Evolutionary conservation across 2,113 vertebrate species (phyloP).

Genomic region (Tautogolabrus adspersus): DNA sequence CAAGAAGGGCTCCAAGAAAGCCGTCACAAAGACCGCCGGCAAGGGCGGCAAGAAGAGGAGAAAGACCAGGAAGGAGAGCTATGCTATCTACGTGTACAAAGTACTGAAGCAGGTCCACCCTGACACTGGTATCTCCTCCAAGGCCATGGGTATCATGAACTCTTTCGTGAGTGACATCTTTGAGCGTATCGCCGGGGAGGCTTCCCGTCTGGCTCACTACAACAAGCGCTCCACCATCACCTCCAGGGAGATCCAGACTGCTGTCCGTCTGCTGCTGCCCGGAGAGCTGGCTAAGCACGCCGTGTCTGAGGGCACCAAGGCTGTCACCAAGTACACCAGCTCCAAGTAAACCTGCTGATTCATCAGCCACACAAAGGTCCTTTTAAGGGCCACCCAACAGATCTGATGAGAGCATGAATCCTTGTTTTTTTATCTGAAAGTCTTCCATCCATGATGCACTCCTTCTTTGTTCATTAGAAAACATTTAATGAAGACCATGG

Average conservation of each 20-base stretch:
- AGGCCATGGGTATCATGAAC: conserved; percentile 80
- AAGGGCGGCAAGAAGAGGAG: too few relatives aligned
- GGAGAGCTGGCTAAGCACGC: conserved; percentile 71
- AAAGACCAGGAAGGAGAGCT: conserved; percentile 65
- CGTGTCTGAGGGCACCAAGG: conserved; percentile 64
- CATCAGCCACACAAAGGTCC: too few relatives aligned
- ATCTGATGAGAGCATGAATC: too few relatives aligned
- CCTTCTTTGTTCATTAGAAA: too few relatives aligned
- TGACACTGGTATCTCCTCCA: conserved; percentile 86
- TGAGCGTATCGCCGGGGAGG: conserved; percentile 71
- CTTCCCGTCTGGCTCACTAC: conserved; percentile 77
- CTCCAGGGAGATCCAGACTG: conserved; percentile 88
- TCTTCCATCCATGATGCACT: too few relatives aligned
- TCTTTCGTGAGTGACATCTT: conserved; percentile 78
- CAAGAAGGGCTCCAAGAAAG: too few relatives aligned
- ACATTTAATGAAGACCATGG: too few relatives aligned
- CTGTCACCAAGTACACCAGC: conserved; percentile 53
- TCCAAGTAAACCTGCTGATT: conserved; percentile 28
- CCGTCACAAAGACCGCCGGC: too few relatives aligned
- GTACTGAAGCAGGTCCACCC: conserved; percentile 88
- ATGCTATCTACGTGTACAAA: conserved; percentile 85
- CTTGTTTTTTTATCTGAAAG: too few relatives aligned
- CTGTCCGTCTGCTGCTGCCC: conserved; percentile 80
- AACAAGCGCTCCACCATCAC: conserved; percentile 80
- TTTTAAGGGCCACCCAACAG: too few relatives aligned